Base-by-base conservation (phyloP, 2,797 vertebrate species). In the Sebastes kiyomatsui region DNA sequence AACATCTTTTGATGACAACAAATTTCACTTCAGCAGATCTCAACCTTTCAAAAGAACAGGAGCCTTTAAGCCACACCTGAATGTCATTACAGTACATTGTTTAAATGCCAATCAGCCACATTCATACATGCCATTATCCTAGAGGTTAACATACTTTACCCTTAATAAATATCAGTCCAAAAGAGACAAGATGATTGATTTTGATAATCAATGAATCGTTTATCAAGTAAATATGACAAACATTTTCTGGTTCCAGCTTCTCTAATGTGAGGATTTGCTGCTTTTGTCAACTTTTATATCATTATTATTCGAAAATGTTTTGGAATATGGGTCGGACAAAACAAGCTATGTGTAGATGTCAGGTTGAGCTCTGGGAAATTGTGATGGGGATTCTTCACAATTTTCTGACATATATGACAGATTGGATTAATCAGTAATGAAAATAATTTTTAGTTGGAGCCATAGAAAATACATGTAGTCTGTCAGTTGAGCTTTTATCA, bases 121-220 rank as follows among this genome's bases (percentile, higher is more conserved):
- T 61, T 56, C 2, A 65, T 28, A 59, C 22, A 16, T 18, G 11
- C 2, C 1, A 12, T 52, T 23, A 28, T 27, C 22, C 10, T 4
- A 28, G 7, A 58, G 27, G 27, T 32, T 2, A 16, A n/a, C 11
- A n/a, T 30, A 33, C 4, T 25, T 49, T 11, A 33, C 23, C 27
- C n/a, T 46, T 18, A 12, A 59, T 49, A 49, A 46, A 33, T 52
- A 28, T 4, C 2, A 60, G 10, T 42, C 1, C 23, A 55, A 11
- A 32, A 69, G 2, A 2, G 0, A 56, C 1, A 14, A 32, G 2
- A 27, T 18, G 23, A 46, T 28, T 6, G 0, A 7, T 16, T 23
- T 64, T 11, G 18, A 69, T 35, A 12, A 68, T 28, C 0, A 49
- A 35, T 22, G 8, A 10, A 55, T 25, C 2, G 13, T 64, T 59